Percentiles rank a stretch among this genome's conserved stretches.
Evolutionary conservation across 2,888 invertebrate species (phyloP).

Genomic region (Ectropis crepuscularia): DNA sequence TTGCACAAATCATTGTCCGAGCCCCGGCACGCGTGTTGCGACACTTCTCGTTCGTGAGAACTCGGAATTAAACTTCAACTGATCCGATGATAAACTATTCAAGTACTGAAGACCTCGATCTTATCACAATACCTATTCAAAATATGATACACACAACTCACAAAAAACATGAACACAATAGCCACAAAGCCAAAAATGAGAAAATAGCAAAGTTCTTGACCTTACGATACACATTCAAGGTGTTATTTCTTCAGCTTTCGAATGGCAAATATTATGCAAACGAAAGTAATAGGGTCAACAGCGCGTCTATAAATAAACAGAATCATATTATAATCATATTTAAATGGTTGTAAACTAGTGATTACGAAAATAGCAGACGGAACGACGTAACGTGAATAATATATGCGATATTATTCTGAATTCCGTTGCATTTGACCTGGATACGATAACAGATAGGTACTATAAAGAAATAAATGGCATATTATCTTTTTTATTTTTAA

Average conservation of each 20-base stretch:
- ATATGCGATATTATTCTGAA: constrained; percentile 9
- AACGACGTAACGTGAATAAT: constrained; percentile 1
- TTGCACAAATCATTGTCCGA: constrained; percentile 68
- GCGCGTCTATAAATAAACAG: constrained; percentile 3
- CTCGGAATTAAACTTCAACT: background rate
- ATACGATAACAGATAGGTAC: background rate
- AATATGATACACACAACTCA: background rate
- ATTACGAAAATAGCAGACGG: constrained; percentile 5
- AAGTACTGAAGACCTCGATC: constrained; percentile 5
- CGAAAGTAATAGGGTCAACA: background rate
- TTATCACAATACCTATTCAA: constrained; percentile 13
- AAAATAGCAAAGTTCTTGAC: background rate
- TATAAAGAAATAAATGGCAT: background rate
- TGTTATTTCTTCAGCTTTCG: background rate
- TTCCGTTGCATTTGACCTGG: background rate
- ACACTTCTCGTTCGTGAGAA: constrained; percentile 15
- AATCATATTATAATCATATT: background rate
- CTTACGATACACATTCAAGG: background rate
- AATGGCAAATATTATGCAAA: constrained; percentile 9
- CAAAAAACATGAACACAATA: background rate
- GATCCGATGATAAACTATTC: background rate
- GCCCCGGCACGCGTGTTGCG: constrained; percentile 27
- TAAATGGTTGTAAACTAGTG: background rate
- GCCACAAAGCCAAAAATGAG: background rate
- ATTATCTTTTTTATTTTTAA: background rate